Evolutionary conservation across 2,797 vertebrate species (phyloP).

Genomic region (Brotula barbata): DNA sequence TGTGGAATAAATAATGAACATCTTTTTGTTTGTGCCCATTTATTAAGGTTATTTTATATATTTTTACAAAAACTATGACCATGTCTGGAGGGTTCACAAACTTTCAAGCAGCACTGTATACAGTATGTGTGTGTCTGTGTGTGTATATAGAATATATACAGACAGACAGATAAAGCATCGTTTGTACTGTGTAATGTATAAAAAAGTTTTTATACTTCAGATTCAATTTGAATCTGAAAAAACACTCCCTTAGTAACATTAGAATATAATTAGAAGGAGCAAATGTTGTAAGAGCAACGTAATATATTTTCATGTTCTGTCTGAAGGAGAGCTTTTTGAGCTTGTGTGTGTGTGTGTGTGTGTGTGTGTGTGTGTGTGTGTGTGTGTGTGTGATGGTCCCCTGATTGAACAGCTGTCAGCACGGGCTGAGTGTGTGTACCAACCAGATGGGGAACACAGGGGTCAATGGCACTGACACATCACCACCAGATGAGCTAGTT

Average conservation of each 20-base stretch:
- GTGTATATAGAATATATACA: too few relatives aligned
- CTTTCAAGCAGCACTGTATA: too few relatives aligned
- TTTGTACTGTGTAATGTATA: too few relatives aligned
- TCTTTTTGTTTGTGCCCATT: too few relatives aligned
- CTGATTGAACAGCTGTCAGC: conserved; percentile 78
- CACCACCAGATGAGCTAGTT: conserved; percentile 71
- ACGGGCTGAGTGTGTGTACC: conserved; percentile 71
- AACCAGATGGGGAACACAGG: conserved; percentile 76
- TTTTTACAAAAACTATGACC: too few relatives aligned
- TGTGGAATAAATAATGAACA: too few relatives aligned
- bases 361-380: conserved; percentile 18
- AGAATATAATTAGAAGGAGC: conserved; percentile 41
- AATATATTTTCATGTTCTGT: conserved; percentile 41
- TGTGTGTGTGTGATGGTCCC: conserved; percentile 48
- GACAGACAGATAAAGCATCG: too few relatives aligned
- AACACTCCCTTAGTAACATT: conserved; percentile 15
- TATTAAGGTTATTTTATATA: too few relatives aligned
- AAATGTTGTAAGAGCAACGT: conserved; percentile 38
- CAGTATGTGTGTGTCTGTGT: too few relatives aligned
- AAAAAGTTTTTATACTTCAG: too few relatives aligned
- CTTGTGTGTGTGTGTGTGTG: conserved; percentile 20
- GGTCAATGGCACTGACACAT: conserved; percentile 76
- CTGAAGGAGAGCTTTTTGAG: conserved; percentile 6
- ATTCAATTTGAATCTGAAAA: conserved; percentile 18
- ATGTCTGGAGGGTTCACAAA: too few relatives aligned